Percentiles rank a stretch among this genome's conserved stretches.
These are phyloP conservation scores for Cladopsammia gracilis DNA, from an alignment of 64 coral and sea anemone species.

Conservation along the genomic window DNA sequence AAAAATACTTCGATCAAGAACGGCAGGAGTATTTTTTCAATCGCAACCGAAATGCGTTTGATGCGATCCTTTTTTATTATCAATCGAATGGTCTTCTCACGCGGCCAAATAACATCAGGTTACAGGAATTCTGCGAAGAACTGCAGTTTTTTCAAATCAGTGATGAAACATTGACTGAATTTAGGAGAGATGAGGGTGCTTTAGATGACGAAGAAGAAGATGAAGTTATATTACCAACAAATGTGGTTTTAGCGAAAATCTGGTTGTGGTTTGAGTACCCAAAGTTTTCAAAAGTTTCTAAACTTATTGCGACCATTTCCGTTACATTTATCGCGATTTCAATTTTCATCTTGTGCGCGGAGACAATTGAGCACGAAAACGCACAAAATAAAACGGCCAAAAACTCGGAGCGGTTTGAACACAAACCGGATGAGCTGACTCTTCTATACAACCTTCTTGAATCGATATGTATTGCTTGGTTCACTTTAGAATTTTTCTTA, in stretches of 20 bases:
- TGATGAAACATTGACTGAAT: conserved; percentile 66
- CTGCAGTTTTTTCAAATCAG: conserved; percentile 89
- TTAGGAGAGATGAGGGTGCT: conserved; percentile 68
- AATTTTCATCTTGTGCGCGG: conserved; percentile 62
- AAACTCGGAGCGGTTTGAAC: background rate
- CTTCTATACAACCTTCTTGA: conserved; percentile 42
- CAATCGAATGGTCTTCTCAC: conserved; percentile 89
- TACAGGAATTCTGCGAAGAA: conserved; percentile 80
- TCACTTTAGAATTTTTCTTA: conserved; percentile 74
- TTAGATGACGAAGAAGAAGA: conserved; percentile 31
- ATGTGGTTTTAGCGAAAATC: conserved; percentile 21
- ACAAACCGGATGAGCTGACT: background rate
- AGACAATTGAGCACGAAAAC: conserved; percentile 1
- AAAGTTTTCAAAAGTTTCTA: conserved; percentile 38
- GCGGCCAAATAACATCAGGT: conserved; percentile 71
- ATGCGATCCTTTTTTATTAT: conserved; percentile 96
- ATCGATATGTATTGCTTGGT: conserved; percentile 76
- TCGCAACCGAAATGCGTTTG: conserved; percentile 93
- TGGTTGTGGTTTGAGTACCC: conserved; percentile 81
- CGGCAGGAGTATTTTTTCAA: conserved; percentile 92
- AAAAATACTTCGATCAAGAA: conserved; percentile 62
- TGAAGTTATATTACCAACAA: conserved; percentile 9
- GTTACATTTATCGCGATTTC: conserved; percentile 58
- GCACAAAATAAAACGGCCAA: background rate
- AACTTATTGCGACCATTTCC: conserved; percentile 56